phyloP scores from a whole-genome alignment of 2,113 vertebrate genomes.

The Amazona vittata region DNA sequence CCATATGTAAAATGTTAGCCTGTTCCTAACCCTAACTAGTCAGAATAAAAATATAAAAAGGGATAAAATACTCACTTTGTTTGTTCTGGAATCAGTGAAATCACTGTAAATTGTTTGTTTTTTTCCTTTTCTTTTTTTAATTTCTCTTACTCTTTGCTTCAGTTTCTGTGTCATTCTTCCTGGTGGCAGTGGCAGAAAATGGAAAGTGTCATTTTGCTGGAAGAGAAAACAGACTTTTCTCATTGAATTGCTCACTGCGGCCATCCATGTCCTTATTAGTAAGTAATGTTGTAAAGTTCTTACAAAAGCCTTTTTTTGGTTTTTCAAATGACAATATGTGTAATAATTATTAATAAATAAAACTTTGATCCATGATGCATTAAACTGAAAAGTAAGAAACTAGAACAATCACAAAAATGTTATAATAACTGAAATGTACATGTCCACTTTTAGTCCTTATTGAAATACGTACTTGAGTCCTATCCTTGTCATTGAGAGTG shows the following conservation, averaged over 20 bases:
- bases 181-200: neutral
- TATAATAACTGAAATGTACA: neutral
- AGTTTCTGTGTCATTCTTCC: neutral
- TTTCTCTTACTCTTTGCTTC: neutral
- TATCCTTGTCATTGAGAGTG: neutral
- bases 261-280: neutral
- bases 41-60: neutral
- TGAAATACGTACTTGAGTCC: neutral
- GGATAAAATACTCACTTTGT: neutral
- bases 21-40: neutral
- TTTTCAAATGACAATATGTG: neutral
- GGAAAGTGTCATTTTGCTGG: neutral
- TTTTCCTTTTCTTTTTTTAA: fast-evolving
- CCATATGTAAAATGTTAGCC: neutral
- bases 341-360: neutral
- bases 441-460: neutral
- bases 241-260: neutral
- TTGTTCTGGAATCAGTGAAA: neutral
- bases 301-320: neutral
- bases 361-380: neutral
- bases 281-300: neutral
- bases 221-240: neutral
- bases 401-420: neutral
- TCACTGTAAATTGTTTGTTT: neutral
- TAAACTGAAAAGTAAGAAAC: neutral